These are phyloP conservation scores for Eristalinus aeneus DNA, from an alignment of 2,888 invertebrate species.

Conservation along the genomic window DNA sequence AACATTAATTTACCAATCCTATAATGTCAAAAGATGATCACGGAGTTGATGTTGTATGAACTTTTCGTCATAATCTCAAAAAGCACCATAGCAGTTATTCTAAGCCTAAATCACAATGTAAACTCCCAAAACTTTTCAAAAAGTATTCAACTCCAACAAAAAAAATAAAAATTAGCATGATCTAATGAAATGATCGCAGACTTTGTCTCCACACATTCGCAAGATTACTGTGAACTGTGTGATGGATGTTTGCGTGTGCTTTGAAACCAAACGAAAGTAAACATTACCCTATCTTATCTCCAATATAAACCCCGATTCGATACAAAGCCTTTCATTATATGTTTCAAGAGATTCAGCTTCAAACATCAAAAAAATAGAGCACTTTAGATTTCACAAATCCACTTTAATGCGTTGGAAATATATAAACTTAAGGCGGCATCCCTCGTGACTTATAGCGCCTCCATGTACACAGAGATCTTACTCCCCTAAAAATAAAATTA, in stretches of 20 bases:
- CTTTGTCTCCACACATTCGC: slow-evolving; percentile 3
- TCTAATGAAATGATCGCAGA: slow-evolving; percentile 13
- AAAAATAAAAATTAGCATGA: neutral
- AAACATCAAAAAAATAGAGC: slow-evolving; percentile 28
- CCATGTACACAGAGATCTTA: slow-evolving; percentile 4
- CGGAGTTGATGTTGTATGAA: no score
- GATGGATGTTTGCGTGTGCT: slow-evolving; percentile 21
- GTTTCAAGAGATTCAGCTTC: slow-evolving; percentile 14
- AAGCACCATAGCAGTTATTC: no score
- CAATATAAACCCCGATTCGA: neutral
- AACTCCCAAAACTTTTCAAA: no score
- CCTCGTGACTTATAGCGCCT: neutral
- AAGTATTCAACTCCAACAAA: no score
- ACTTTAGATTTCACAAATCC: slow-evolving; percentile 46
- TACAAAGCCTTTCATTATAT: slow-evolving; percentile 29
- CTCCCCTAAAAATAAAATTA: slow-evolving; percentile 66
- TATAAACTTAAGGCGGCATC: neutral
- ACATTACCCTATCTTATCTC: slow-evolving; percentile 44
- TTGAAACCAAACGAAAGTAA: slow-evolving; percentile 37
- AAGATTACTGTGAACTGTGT: slow-evolving; percentile 5
- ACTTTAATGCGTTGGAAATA: slow-evolving; percentile 26
- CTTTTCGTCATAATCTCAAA: no score
- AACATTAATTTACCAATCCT: no score
- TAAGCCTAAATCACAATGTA: no score
- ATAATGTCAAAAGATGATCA: no score